A percentile compares a stretch with the other conserved stretches of the same genome.
Evolutionary conservation across 2,797 vertebrate species (phyloP).

Genomic region (Mormyrus hasselquistii): DNA sequence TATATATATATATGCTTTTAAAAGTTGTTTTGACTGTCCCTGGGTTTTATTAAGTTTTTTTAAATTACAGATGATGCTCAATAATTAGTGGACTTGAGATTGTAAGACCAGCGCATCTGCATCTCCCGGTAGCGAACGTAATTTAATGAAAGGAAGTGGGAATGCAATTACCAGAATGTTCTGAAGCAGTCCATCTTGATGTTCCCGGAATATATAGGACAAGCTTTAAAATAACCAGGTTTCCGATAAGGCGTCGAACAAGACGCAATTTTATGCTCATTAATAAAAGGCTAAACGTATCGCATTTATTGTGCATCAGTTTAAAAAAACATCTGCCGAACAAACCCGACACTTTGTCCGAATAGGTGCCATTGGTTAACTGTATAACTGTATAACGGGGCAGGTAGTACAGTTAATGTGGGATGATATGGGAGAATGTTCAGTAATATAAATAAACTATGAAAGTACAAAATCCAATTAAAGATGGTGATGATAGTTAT

Average conservation of each 20-base stretch:
- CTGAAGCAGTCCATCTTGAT: neutral
- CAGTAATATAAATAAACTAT: neutral
- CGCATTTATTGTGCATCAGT: neutral
- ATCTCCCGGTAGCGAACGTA: neutral
- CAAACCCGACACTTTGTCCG: neutral
- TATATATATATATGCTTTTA: neutral
- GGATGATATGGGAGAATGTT: neutral
- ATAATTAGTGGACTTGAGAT: neutral
- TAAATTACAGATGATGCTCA: neutral
- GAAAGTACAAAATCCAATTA: constrained; percentile 4
- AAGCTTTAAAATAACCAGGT: neutral
- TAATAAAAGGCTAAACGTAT: neutral
- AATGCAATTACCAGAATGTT: neutral
- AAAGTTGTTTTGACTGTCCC: neutral
- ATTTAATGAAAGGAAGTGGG: neutral
- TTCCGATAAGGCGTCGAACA: neutral
- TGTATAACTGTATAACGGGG: neutral
- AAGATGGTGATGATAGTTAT: neutral
- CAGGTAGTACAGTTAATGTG: neutral
- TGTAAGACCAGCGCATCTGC: neutral
- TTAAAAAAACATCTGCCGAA: neutral
- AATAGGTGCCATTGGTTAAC: too few relatives aligned
- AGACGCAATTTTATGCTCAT: neutral
- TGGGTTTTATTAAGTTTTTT: neutral
- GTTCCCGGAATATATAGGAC: neutral